Base-by-base conservation (phyloP, 1,140 invertebrate genomes). In the Bradysia coprophila region DNA sequence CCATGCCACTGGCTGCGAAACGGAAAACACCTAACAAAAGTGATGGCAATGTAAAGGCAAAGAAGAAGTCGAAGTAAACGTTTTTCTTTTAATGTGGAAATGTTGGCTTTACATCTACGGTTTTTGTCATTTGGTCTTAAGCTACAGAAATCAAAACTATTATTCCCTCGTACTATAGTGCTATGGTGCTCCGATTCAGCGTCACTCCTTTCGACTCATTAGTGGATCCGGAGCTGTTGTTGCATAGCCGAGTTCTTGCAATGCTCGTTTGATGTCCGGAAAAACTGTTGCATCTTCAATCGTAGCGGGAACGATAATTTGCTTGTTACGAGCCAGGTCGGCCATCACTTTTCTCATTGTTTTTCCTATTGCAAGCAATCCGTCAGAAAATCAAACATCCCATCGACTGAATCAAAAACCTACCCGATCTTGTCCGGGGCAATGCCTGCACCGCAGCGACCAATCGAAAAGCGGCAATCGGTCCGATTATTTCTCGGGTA, bases 201-300 rank as follows among this genome's bases (percentile, higher is more conserved):
- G n/a, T n/a, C n/a, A n/a, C n/a, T n/a, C n/a, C n/a, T n/a, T n/a
- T n/a, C n/a, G n/a, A n/a, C n/a, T n/a, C 6, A 28, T 8, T 28
- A 28, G 65, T 5, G 76, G 75, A 57, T 80, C 75, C 0, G 78
- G 76, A 1, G 77, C 78, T 44, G 69, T 67, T 58, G 71, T 73
- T 2, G 80, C 80, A 50, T 76, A 83, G 3, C 84, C 84, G 36
- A 81, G 58, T 52, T 76, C 76, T 52, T 83, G 76, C 41, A 91
- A 61, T 3, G 75, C 76, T 21, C 64, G 52, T 51, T 80, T 79
- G 36, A 89, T 80, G 52, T 81, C 76, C 3, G 60, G 63, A 52
- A 86, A 94, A 1, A 92, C 81, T 40, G 67, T 72, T 15, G 81
- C 70, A 66, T 93, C 87, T 64, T 93, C 89, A 41, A 93, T 87